phyloP scores from a whole-genome alignment of 1,140 invertebrate species.

The Drosophila orena region DNA sequence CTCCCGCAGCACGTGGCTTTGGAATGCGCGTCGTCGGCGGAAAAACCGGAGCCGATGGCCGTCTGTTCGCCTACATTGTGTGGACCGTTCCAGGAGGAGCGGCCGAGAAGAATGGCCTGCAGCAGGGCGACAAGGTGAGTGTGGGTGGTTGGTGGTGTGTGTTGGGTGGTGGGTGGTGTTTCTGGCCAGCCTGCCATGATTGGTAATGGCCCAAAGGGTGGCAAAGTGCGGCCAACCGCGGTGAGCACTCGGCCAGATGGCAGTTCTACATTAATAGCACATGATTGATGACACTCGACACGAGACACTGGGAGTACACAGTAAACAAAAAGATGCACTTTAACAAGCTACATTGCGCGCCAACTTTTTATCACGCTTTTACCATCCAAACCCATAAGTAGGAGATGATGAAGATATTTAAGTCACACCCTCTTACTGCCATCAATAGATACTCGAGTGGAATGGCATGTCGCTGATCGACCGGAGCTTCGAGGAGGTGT shows the following conservation, averaged over 20 bases:
- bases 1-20: constrained; percentile 91
- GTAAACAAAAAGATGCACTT: not conserved
- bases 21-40: constrained; percentile 97
- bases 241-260: constrained; percentile 19
- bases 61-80: constrained; percentile 94
- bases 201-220: constrained; percentile 32
- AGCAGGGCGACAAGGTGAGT: constrained; percentile 93
- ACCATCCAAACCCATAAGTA: too few relatives aligned
- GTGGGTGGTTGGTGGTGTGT: not conserved
- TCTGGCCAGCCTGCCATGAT: constrained; percentile 8
- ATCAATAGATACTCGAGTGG: constrained; percentile 91
- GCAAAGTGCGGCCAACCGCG: constrained; percentile 32
- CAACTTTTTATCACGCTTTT: too few relatives aligned
- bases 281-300: constrained; percentile 33
- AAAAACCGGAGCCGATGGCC: constrained; percentile 92
- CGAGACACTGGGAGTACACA: not conserved
- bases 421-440: not conserved
- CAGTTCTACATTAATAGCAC: constrained; percentile 27
- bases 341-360: not conserved
- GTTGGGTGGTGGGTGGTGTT: not conserved
- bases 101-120: constrained; percentile 94
- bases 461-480: constrained; percentile 93
- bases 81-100: constrained; percentile 95
- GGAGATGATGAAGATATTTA: not conserved
- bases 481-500: constrained; percentile 95